Percentiles rank a stretch among this genome's conserved stretches.
phyloP scores from a whole-genome alignment of 2,113 vertebrate species.

The Passer domesticus region DNA sequence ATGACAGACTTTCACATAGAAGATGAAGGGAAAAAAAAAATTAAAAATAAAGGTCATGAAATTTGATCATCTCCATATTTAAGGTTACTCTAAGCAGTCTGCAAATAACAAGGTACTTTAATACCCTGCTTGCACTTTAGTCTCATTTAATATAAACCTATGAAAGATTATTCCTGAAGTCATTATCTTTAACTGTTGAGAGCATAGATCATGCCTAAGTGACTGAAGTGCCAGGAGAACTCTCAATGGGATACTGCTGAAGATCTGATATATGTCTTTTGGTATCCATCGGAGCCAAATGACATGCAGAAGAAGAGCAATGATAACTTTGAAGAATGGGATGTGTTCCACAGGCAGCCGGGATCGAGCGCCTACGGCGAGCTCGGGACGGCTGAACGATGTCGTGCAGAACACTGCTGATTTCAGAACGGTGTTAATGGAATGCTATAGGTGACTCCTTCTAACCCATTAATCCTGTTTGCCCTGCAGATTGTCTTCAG shows the following conservation, averaged over 20 bases:
- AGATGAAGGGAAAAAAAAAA: slow-evolving; percentile 39
- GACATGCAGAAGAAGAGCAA: slow-evolving; percentile 54
- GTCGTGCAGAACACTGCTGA: background rate
- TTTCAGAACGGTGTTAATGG: background rate
- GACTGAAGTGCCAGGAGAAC: slow-evolving; percentile 67
- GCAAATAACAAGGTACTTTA: slow-evolving; percentile 80
- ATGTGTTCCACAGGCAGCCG: background rate
- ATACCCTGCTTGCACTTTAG: slow-evolving; percentile 73
- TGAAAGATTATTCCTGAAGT: slow-evolving; percentile 79
- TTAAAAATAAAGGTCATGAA: slow-evolving; percentile 79
- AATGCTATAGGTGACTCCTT: background rate
- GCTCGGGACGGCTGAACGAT: background rate
- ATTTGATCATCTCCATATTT: slow-evolving; percentile 79
- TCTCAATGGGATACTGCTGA: slow-evolving; percentile 62
- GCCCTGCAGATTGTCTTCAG: background rate
- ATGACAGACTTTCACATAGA: slow-evolving; percentile 25
- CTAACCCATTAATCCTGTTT: background rate
- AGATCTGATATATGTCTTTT: slow-evolving; percentile 72
- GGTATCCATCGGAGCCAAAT: slow-evolving; percentile 58
- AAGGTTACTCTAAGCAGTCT: slow-evolving; percentile 77
- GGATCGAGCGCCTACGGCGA: background rate
- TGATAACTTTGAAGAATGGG: slow-evolving; percentile 50
- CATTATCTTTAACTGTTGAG: slow-evolving; percentile 78
- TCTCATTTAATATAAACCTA: slow-evolving; percentile 77
- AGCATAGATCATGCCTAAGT: slow-evolving; percentile 79